Conservation (phyloP, 2,888 invertebrate genomes). For the Acronicta alni region DNA sequence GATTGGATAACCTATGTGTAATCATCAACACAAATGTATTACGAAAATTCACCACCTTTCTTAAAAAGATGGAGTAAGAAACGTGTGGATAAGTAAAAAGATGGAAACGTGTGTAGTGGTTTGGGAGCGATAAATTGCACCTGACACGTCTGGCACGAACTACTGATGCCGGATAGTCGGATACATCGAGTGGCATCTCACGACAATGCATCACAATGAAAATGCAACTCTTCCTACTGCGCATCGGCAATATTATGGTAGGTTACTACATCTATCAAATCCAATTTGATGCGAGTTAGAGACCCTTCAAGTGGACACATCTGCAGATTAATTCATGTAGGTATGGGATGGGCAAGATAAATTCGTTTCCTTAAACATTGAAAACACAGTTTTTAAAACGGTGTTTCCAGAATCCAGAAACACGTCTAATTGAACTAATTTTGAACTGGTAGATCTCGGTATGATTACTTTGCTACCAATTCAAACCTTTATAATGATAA, state of each 20-base stretch:
- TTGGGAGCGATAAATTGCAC: slow-evolving; percentile 20
- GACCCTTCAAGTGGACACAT: slow-evolving; percentile 17
- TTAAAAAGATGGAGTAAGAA: slow-evolving; percentile 5
- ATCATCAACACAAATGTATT: neutral
- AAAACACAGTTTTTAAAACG: slow-evolving; percentile 3
- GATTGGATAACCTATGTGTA: no score
- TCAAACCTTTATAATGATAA: slow-evolving; percentile 2
- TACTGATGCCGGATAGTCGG: slow-evolving; percentile 33
- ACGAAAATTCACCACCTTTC: neutral
- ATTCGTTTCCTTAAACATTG: neutral
- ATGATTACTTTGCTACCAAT: slow-evolving; percentile 11
- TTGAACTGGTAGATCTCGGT: slow-evolving; percentile 4
- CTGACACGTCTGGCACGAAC: slow-evolving; percentile 42
- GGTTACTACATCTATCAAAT: slow-evolving; percentile 23
- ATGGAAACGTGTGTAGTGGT: slow-evolving; percentile 36
- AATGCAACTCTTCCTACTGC: slow-evolving; percentile 16
- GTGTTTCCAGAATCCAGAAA: no score
- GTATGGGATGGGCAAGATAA: neutral
- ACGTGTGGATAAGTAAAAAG: slow-evolving; percentile 29
- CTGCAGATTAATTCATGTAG: slow-evolving; percentile 6
- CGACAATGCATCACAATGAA: slow-evolving; percentile 19
- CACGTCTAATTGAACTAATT: slow-evolving; percentile 3
- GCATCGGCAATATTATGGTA: slow-evolving; percentile 17
- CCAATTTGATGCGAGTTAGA: slow-evolving; percentile 26
- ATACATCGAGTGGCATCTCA: slow-evolving; percentile 35